Evolutionary conservation across 1,140 invertebrate genomes (phyloP).

Genomic region (Drosophila willistoni): DNA sequence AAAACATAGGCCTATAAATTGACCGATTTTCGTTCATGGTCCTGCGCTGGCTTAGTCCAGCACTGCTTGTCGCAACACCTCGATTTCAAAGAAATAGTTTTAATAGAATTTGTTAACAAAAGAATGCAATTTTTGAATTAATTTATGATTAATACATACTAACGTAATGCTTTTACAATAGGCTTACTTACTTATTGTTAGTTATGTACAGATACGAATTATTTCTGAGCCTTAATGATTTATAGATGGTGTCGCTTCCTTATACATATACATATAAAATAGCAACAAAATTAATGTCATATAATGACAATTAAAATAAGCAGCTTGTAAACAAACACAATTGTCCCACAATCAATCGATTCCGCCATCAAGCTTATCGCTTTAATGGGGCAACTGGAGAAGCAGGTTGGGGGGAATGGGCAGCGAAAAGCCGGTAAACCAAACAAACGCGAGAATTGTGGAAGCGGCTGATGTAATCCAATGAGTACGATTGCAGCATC

Average conservation of each 20-base stretch:
- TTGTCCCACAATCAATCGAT: constrained; percentile 29
- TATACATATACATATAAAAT: neutral
- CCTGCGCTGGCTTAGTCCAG: no score
- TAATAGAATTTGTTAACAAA: no score
- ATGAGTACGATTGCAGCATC: constrained; percentile 48
- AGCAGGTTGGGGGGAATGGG: neutral
- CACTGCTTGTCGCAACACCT: no score
- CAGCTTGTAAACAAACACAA: constrained; percentile 30
- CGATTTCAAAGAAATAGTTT: no score
- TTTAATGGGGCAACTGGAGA: constrained; percentile 27
- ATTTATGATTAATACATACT: neutral
- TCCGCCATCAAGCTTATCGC: constrained; percentile 45
- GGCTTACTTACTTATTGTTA: neutral
- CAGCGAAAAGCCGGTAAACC: constrained; percentile 27
- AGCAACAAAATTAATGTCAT: constrained; percentile 10
- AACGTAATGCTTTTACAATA: neutral
- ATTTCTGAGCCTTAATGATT: neutral
- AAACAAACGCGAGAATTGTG: constrained; percentile 27
- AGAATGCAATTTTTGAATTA: no score
- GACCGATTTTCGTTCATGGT: no score
- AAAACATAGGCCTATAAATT: no score
- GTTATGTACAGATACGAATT: neutral
- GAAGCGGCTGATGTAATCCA: constrained; percentile 61
- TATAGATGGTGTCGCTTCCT: neutral
- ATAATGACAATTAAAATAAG: constrained; percentile 28